Conservation (phyloP, 2,113 vertebrate genomes). For the Caracal caracal region DNA sequence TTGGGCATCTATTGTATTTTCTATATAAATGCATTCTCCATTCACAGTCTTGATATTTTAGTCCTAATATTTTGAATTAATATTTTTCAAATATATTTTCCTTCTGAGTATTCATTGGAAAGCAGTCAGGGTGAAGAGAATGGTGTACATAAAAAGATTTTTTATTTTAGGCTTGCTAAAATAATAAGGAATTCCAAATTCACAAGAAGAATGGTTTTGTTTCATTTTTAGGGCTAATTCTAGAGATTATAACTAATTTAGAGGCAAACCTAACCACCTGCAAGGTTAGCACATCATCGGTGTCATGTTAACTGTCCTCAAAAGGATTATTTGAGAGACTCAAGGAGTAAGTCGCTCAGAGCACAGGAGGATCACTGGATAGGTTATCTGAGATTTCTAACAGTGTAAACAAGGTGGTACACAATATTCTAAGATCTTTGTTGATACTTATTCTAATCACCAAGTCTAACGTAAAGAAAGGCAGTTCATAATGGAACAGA, state of each 20-base stretch:
- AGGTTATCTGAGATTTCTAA: background rate
- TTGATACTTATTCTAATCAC: background rate
- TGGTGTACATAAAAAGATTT: background rate
- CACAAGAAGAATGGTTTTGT: background rate
- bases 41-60: background rate
- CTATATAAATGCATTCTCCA: background rate
- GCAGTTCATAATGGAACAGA: background rate
- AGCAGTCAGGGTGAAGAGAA: background rate
- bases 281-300: background rate
- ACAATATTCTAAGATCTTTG: background rate
- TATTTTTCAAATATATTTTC: conserved; percentile 22
- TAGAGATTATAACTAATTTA: background rate
- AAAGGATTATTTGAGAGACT: background rate
- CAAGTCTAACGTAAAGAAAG: background rate
- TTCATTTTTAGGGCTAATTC: background rate
- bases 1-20: background rate
- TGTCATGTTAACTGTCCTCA: background rate
- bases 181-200: conserved; percentile 18
- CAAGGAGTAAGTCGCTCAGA: too few species aligned
- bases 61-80: background rate
- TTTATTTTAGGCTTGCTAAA: background rate
- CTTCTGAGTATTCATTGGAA: background rate
- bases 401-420: background rate
- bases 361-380: background rate
- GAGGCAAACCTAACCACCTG: background rate